Evolutionary conservation across 2,888 invertebrate genomes (phyloP).

Genomic region (Anticlea derivata): DNA sequence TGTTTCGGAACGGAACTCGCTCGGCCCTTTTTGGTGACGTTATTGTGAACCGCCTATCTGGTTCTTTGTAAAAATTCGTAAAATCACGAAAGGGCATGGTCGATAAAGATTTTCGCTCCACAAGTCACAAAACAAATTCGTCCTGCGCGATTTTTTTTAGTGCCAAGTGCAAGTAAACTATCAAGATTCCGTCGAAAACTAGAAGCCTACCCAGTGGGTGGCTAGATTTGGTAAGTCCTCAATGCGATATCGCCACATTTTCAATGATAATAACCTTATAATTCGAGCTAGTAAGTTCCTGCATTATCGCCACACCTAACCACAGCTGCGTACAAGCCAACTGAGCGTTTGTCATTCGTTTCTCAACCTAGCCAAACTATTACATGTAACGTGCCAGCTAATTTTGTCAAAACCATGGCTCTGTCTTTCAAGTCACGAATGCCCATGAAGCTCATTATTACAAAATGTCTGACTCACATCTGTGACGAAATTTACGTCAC

Average conservation of each 20-base stretch:
- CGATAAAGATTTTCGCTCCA: slow-evolving; percentile 71
- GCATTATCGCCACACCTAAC: background rate
- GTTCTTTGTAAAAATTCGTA: slow-evolving; percentile 49
- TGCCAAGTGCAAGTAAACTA: slow-evolving; percentile 86
- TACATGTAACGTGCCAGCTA: slow-evolving; percentile 5
- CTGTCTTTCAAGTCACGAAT: slow-evolving; percentile 1
- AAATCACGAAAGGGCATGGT: slow-evolving; percentile 58
- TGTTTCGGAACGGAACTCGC: too few relatives aligned
- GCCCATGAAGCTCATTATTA: slow-evolving; percentile 19
- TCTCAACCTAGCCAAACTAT: background rate
- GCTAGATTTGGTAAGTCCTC: slow-evolving; percentile 86
- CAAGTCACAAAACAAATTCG: slow-evolving; percentile 69
- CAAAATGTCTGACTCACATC: slow-evolving; percentile 41
- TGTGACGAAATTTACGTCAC: slow-evolving; percentile 56
- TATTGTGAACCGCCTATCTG: slow-evolving; percentile 67
- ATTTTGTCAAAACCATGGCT: background rate
- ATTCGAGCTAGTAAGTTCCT: background rate
- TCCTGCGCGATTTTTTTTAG: slow-evolving; percentile 79
- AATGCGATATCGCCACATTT: slow-evolving; percentile 15
- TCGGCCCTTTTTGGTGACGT: slow-evolving; percentile 71
- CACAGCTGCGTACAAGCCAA: background rate
- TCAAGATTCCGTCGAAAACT: slow-evolving; percentile 92
- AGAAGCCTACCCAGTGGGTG: slow-evolving; percentile 92
- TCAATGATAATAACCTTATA: slow-evolving; percentile 3
- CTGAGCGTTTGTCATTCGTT: background rate